These are phyloP conservation scores for Drosophila navojoa DNA, from an alignment of 1,140 invertebrate genomes.

Conservation along the genomic window DNA sequence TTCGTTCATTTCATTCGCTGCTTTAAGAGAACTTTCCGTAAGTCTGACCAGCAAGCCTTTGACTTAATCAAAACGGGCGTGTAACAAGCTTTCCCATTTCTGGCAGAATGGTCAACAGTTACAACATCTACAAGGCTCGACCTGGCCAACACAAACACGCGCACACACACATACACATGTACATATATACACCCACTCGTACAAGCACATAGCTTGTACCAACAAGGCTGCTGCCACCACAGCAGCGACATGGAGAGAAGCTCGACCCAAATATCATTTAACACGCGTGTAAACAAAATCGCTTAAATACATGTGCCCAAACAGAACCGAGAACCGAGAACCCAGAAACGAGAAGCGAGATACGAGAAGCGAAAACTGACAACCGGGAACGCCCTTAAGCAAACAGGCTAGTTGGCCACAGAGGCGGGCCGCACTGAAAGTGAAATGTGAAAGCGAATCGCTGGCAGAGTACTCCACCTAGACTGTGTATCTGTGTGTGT, in stretches of 20 bases:
- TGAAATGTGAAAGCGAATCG: slow-evolving; percentile 1
- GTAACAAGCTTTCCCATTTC: slow-evolving; percentile 16
- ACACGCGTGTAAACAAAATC: slow-evolving; percentile 59
- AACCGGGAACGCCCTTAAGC: slow-evolving; percentile 20
- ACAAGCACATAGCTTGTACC: slow-evolving; percentile 16
- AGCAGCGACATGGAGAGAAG: slow-evolving; percentile 12
- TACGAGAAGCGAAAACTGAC: background rate
- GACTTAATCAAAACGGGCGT: slow-evolving; percentile 19
- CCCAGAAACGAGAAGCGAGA: background rate
- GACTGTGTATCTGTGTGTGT: background rate
- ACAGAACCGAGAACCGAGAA: slow-evolving; percentile 13
- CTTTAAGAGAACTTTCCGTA: background rate
- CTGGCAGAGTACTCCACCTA: background rate
- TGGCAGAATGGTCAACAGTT: slow-evolving; percentile 14
- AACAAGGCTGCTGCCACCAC: slow-evolving; percentile 1
- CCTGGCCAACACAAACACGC: background rate
- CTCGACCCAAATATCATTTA: slow-evolving; percentile 56
- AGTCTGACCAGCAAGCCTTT: background rate
- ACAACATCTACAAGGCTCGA: slow-evolving; percentile 46
- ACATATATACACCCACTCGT: background rate
- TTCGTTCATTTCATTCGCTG: background rate
- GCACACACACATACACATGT: background rate
- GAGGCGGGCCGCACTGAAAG: slow-evolving; percentile 10
- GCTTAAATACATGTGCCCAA: slow-evolving; percentile 43
- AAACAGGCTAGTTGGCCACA: slow-evolving; percentile 37